These are phyloP conservation scores for Trogon surrucura DNA, from an alignment of 2,113 vertebrate species.

Conservation along the genomic window DNA sequence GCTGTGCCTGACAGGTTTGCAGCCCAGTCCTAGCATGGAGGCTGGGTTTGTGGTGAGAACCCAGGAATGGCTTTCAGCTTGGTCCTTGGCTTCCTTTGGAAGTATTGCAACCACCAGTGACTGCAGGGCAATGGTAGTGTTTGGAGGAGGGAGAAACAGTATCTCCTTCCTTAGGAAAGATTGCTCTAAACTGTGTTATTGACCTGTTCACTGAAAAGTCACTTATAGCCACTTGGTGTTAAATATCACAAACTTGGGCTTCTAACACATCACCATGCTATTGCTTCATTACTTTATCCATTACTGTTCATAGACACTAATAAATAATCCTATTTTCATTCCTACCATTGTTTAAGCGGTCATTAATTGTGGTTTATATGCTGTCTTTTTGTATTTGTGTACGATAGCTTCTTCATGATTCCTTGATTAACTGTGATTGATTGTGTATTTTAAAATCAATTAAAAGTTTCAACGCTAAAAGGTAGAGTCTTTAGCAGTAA, in stretches of 20 bases:
- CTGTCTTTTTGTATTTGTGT: slow-evolving; percentile 56
- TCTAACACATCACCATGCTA: neutral
- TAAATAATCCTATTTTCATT: slow-evolving; percentile 60
- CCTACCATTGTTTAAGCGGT: slow-evolving; percentile 42
- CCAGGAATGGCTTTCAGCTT: neutral
- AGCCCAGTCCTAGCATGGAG: neutral
- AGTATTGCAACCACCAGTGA: neutral
- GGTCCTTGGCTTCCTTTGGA: neutral
- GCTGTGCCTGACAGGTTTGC: neutral
- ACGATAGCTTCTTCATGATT: slow-evolving; percentile 54
- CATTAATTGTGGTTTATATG: slow-evolving; percentile 69
- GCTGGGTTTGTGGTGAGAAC: neutral
- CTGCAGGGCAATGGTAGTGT: fast-evolving
- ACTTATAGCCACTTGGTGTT: neutral
- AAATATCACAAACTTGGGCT: neutral
- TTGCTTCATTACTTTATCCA: slow-evolving; percentile 35
- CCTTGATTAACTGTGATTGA: slow-evolving; percentile 69
- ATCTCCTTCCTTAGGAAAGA: neutral
- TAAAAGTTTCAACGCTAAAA: slow-evolving; percentile 62
- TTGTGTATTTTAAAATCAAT: slow-evolving; percentile 62
- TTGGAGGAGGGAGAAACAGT: neutral
- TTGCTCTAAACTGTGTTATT: neutral
- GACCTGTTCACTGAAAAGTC: neutral
- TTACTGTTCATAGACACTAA: slow-evolving; percentile 46
- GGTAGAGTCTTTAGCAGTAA: slow-evolving; percentile 54